Conservation (phyloP, 53 echinoderm and acorn worm genomes). For the Actinopyga echinites region DNA sequence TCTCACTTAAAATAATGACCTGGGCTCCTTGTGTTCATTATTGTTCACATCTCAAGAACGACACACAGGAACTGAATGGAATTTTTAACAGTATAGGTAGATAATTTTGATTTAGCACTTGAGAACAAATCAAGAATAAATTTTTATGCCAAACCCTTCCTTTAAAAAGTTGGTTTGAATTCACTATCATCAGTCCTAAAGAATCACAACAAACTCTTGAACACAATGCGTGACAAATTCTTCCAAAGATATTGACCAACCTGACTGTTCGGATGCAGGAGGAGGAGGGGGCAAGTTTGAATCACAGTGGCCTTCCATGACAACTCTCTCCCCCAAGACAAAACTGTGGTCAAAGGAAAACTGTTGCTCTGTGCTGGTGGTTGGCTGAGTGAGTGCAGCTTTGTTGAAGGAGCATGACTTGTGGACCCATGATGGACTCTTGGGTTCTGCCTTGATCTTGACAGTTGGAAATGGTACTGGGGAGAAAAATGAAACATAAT, state of each 20-base stretch:
- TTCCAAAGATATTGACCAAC: neutral
- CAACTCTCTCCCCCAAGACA: constrained; percentile 91
- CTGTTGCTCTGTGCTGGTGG: constrained; percentile 58
- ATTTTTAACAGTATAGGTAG: too few species aligned
- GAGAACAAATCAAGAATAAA: too few species aligned
- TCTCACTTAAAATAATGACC: too few species aligned
- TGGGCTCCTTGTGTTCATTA: too few species aligned
- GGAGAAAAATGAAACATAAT: constrained; percentile 13
- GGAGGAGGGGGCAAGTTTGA: constrained; percentile 52
- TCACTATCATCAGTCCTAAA: too few species aligned
- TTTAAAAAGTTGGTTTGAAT: too few species aligned
- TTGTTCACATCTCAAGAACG: too few species aligned
- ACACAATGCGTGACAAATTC: too few species aligned
- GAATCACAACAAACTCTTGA: too few species aligned
- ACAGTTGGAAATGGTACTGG: constrained; percentile 81
- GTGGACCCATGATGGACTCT: constrained; percentile 90
- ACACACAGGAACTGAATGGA: too few species aligned
- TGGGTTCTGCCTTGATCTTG: constrained; percentile 93
- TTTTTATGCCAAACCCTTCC: too few species aligned
- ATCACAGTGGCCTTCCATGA: constrained; percentile 68
- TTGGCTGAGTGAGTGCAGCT: constrained; percentile 54
- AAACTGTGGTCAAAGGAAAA: constrained; percentile 89
- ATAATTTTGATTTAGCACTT: too few species aligned
- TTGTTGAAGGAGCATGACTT: constrained; percentile 97
- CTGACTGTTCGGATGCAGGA: constrained; percentile 52